phyloP scores from a whole-genome alignment of 2,797 vertebrate species.

The Cheirogaleus major region DNA sequence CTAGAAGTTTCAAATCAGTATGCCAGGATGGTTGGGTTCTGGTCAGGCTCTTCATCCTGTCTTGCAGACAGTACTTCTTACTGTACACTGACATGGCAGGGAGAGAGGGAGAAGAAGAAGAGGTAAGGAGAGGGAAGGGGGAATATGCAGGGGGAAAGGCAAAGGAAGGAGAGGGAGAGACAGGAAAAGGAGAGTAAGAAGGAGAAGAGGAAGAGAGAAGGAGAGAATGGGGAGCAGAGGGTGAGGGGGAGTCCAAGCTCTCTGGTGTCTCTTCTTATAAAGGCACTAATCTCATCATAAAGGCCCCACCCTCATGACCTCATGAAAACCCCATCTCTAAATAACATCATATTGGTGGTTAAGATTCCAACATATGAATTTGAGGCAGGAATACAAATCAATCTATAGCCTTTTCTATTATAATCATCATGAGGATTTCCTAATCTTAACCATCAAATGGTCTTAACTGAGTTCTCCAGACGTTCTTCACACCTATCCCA shows the following conservation, averaged over 20 bases:
- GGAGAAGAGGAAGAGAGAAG: too few species aligned
- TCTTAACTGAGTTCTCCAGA: neutral
- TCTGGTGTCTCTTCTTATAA: neutral
- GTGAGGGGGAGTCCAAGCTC: neutral
- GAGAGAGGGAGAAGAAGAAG: neutral
- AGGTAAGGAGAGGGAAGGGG: too few species aligned
- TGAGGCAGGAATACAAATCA: neutral
- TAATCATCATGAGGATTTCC: neutral
- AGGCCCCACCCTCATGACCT: neutral
- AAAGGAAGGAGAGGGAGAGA: neutral
- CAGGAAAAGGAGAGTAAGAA: neutral
- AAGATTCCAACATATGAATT: too few species aligned
- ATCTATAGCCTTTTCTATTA: neutral
- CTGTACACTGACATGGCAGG: neutral
- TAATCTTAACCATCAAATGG: neutral
- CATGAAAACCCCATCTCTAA: neutral
- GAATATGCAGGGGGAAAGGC: fast-evolving
- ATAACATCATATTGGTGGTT: neutral
- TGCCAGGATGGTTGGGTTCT: neutral
- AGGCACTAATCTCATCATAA: neutral
- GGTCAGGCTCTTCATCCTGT: neutral
- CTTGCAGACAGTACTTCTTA: neutral
- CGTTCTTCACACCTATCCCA: neutral
- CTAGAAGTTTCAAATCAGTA: neutral
- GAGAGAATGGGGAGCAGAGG: neutral